Evolutionary conservation across 2,888 invertebrate genomes (phyloP).

Genomic region (Himalopsyche kuldschensis): DNA sequence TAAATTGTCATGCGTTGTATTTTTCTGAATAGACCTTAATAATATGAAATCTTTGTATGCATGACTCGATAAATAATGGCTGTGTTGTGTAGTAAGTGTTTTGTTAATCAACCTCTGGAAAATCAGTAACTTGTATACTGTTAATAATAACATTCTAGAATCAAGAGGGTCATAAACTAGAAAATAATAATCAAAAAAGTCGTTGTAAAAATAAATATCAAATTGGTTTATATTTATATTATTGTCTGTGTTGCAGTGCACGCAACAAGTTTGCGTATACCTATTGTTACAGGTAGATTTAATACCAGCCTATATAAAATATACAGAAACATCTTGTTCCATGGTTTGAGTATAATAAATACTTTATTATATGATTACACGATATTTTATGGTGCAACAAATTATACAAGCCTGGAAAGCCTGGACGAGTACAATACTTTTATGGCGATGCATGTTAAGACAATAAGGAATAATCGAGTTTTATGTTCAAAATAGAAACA

Average conservation of each 20-base stretch:
- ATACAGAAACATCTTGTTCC: not conserved
- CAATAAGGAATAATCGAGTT: not conserved
- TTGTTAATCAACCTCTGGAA: too few relatives aligned
- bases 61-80: too few relatives aligned
- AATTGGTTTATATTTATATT: too few relatives aligned
- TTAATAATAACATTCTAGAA: too few relatives aligned
- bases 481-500: not conserved
- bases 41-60: too few relatives aligned
- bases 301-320: not conserved
- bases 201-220: too few relatives aligned
- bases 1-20: too few relatives aligned
- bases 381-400: conserved; percentile 14
- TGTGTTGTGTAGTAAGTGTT: too few relatives aligned
- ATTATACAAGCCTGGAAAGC: not conserved
- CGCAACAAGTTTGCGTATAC: not conserved
- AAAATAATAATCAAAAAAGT: too few relatives aligned
- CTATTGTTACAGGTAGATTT: not conserved
- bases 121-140: too few relatives aligned
- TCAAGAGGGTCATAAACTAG: too few relatives aligned
- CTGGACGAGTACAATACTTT: not conserved
- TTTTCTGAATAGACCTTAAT: too few relatives aligned
- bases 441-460: not conserved
- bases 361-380: conserved; percentile 8
- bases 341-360: conserved; percentile 1
- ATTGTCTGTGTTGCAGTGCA: not conserved